A percentile compares a stretch with the other conserved stretches of the same genome.
These are phyloP conservation scores for Aproaerema taeniolella DNA, from an alignment of 2,888 invertebrate genomes.

Conservation along the genomic window DNA sequence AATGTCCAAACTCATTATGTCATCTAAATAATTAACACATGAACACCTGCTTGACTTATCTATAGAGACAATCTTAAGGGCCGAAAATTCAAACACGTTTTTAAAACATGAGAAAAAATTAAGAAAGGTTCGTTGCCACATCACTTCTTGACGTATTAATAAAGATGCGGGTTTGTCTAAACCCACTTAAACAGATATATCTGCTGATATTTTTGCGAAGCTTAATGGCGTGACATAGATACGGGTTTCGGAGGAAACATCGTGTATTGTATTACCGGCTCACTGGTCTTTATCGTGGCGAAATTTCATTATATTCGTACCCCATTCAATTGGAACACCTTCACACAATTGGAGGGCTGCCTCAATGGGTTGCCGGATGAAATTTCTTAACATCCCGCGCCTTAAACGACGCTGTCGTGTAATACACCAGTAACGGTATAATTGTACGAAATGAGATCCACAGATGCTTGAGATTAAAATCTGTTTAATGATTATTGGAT, in stretches of 20 bases:
- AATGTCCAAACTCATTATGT: neutral
- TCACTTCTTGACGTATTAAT: neutral
- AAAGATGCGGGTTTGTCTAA: constrained; percentile 44
- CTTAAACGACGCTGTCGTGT: constrained; percentile 72
- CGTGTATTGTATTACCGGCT: constrained; percentile 72
- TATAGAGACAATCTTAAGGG: neutral
- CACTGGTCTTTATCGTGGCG: constrained; percentile 70
- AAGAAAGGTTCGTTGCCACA: constrained; percentile 4
- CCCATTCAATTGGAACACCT: constrained; percentile 75
- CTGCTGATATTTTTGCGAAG: constrained; percentile 69
- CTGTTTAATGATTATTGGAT: constrained; percentile 58
- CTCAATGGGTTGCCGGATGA: constrained; percentile 75
- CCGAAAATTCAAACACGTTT: no score
- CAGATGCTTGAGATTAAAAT: constrained; percentile 71
- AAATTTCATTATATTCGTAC: constrained; percentile 75
- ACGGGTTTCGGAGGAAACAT: constrained; percentile 72
- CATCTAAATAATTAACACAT: neutral
- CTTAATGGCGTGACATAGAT: constrained; percentile 73
- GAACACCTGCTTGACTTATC: neutral
- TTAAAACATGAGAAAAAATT: no score
- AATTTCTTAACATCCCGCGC: constrained; percentile 74
- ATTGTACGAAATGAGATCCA: constrained; percentile 69
- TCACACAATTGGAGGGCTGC: constrained; percentile 71
- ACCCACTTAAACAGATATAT: constrained; percentile 65
- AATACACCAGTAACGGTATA: constrained; percentile 69